Base-by-base conservation (phyloP, 2,888 invertebrate species). In the Tachystola acroxantha region DNA sequence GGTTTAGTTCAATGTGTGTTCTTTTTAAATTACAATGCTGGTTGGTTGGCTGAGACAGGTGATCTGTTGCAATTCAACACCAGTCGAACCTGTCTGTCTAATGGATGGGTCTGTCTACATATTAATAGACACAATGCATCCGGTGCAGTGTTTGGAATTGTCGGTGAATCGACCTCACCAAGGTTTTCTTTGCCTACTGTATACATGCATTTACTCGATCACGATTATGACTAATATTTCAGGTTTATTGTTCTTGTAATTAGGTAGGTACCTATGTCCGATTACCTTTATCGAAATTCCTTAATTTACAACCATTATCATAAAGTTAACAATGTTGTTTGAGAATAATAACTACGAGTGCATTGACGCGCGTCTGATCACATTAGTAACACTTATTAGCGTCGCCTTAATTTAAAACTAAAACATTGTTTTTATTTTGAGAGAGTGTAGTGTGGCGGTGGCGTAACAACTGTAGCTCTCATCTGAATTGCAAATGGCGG, bases 401-500 rank as follows among this genome's bases (percentile, higher is more conserved):
- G 50, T 37, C 57, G 49, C 55, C 54, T 50, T 62, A 56, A 67
- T 64, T 64, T 65, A 60, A 60, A 61, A 66, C 48, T 57, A 60
- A 59, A 67, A 56, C 65, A 70, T 66, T 77, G 78, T 78, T 80
- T 79, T 80, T 79, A 77, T 78, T 79, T 79, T 71, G 77, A 72
- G 71, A 67, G 59, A 65, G 67, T 68, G 69, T 75, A 65, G 67
- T 68, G 69, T 75, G 73, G 35, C 32, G 11, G 32, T 32, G 74
- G 73, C 76, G 63, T 61, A 56, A 54, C 57, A 53, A 65, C 65
- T 53, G 57, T 63, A 50, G 58, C 50, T 57, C 64, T 64, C 69
- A 74, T 71, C 64, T 66, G 64, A 76, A 75, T 76, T 79, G 79
- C 78, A 80, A 81, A 81, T 80, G 78, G 77, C 75, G 62, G 62